A percentile compares a stretch with the other conserved stretches of the same genome.
These are phyloP conservation scores for Drosophila simulans DNA, from an alignment of 1,140 invertebrate species.

Conservation along the genomic window DNA sequence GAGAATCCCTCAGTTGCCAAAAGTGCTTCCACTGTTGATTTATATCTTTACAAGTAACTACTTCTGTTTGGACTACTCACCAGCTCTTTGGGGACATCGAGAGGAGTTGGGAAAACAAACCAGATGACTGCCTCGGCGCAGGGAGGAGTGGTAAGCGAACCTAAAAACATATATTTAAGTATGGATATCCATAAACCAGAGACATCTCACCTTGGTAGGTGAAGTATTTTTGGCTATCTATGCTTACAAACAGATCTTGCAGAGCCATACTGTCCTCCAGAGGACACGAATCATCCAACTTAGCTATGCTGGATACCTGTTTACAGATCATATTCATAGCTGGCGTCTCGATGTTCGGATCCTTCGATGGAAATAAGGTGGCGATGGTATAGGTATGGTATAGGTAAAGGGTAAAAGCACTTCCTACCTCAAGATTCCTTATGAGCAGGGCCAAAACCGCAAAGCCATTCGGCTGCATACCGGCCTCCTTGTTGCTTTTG, in stretches of 20 bases:
- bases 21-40: constrained; percentile 86
- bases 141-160: constrained; percentile 96
- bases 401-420: no score
- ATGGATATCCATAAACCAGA: no score
- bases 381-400: no score
- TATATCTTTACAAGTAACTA: neutral
- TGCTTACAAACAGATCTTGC: constrained; percentile 31
- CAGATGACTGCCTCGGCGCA: constrained; percentile 95
- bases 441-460: constrained; percentile 92
- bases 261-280: constrained; percentile 24
- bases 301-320: constrained; percentile 23
- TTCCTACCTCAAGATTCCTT: constrained; percentile 86
- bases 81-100: constrained; percentile 86
- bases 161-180: constrained; percentile 6
- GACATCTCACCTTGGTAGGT: constrained; percentile 36
- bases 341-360: neutral
- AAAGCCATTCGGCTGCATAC: constrained; percentile 89
- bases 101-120: constrained; percentile 92
- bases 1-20: constrained; percentile 86
- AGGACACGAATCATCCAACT: neutral
- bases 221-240: constrained; percentile 44
- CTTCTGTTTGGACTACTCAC: constrained; percentile 22
- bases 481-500: constrained; percentile 87
- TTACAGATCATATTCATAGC: constrained; percentile 31
- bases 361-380: neutral